These are phyloP conservation scores for Ailurus styani DNA, from an alignment of 2,113 vertebrate genomes.

Conservation along the genomic window DNA sequence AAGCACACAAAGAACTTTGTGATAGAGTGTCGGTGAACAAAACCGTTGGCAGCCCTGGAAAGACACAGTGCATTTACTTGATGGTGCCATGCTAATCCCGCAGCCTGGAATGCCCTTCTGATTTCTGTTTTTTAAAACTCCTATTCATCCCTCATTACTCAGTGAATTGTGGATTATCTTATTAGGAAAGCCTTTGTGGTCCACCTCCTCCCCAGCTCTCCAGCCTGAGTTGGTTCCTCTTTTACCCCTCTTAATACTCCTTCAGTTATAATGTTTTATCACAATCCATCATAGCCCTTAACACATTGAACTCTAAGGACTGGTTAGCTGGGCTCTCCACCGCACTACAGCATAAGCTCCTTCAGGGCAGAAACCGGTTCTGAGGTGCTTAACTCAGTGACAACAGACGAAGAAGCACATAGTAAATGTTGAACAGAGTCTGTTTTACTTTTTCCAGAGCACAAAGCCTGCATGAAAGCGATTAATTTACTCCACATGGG, in stretches of 20 bases:
- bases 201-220: not conserved
- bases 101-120: not conserved
- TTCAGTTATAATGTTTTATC: not conserved
- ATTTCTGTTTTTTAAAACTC: not conserved
- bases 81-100: not conserved
- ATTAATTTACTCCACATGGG: constrained; percentile 34
- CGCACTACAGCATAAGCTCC: not conserved
- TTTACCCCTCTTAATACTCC: not conserved
- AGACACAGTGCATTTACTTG: not conserved
- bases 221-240: not conserved
- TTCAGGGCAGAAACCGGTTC: not conserved
- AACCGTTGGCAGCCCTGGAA: not conserved
- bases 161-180: not conserved
- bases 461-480: not conserved
- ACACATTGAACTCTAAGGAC: not conserved
- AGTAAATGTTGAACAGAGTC: not conserved
- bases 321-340: not conserved
- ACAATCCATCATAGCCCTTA: not conserved
- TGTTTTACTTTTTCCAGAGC: constrained; percentile 31
- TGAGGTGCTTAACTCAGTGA: not conserved
- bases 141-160: not conserved
- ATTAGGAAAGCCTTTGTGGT: not conserved
- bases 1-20: not conserved
- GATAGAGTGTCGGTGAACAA: not conserved
- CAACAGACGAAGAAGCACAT: not conserved